These are phyloP conservation scores for Anoplolepis gracilipes DNA, from an alignment of 1,140 invertebrate genomes.

Conservation along the genomic window DNA sequence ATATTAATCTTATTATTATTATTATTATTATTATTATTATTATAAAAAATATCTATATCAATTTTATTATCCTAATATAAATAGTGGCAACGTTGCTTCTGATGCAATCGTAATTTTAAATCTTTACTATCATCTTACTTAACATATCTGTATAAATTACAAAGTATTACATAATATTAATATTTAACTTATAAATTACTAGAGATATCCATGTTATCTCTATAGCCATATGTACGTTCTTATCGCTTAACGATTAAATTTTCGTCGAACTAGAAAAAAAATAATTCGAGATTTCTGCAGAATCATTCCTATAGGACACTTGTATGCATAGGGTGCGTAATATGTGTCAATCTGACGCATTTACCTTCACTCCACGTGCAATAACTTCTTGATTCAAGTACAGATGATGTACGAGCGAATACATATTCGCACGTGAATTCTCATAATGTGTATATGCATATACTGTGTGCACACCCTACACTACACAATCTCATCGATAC, in stretches of 20 bases:
- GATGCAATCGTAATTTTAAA: background rate
- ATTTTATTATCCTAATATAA: background rate
- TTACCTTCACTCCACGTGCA: slow-evolving; percentile 39
- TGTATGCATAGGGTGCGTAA: background rate
- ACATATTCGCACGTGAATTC: background rate
- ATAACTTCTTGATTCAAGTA: slow-evolving; percentile 46
- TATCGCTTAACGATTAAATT: background rate
- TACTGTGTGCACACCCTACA: background rate
- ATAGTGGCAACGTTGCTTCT: background rate
- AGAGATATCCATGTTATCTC: background rate
- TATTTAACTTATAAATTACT: slow-evolving; percentile 10
- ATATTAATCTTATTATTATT: too few species aligned
- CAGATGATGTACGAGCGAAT: slow-evolving; percentile 32
- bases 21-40: too few species aligned
- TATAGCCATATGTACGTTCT: background rate
- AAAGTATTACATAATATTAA: slow-evolving; percentile 28
- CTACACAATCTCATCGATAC: slow-evolving; percentile 16
- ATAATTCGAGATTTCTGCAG: background rate
- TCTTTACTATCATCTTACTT: background rate
- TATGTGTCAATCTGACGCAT: slow-evolving; percentile 38
- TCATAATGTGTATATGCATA: background rate
- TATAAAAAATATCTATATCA: too few species aligned
- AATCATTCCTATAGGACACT: background rate
- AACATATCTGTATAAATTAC: background rate
- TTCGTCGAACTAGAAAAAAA: background rate